phyloP scores from a whole-genome alignment of 2,888 invertebrate genomes.

The Xestia c-nigrum region DNA sequence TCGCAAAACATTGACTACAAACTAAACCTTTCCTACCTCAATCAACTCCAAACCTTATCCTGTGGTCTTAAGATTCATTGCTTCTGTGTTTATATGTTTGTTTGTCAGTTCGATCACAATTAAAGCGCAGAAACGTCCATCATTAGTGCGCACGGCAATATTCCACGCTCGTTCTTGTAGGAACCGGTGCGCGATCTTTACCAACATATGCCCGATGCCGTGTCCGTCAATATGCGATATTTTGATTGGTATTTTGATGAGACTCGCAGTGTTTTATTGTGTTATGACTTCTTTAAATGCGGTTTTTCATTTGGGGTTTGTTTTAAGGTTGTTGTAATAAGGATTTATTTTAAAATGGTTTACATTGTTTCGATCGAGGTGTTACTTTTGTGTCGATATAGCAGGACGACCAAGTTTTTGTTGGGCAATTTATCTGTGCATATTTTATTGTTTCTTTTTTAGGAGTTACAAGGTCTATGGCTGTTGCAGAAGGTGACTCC shows the following conservation, averaged over 20 bases:
- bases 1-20: constrained; percentile 75
- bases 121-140: constrained; percentile 88
- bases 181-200: constrained; percentile 71
- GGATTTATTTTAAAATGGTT: background rate
- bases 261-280: constrained; percentile 71
- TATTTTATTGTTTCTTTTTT: background rate
- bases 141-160: constrained; percentile 89
- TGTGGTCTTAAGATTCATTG: constrained; percentile 37
- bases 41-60: constrained; percentile 62
- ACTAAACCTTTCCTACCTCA: constrained; percentile 37
- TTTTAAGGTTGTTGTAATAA: constrained; percentile 5
- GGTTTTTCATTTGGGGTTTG: constrained; percentile 28
- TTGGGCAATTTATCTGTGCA: too few relatives aligned
- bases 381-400: background rate
- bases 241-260: constrained; percentile 85
- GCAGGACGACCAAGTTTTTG: background rate
- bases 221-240: constrained; percentile 79
- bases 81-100: constrained; percentile 66
- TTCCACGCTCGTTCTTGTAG: constrained; percentile 88
- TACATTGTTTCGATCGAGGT: background rate
- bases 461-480: too few relatives aligned
- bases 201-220: constrained; percentile 74
- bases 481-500: background rate
- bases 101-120: constrained; percentile 86
- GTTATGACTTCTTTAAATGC: constrained; percentile 59